Conservation (phyloP, 1,140 invertebrate species). For the Cydia fagiglandana region DNA sequence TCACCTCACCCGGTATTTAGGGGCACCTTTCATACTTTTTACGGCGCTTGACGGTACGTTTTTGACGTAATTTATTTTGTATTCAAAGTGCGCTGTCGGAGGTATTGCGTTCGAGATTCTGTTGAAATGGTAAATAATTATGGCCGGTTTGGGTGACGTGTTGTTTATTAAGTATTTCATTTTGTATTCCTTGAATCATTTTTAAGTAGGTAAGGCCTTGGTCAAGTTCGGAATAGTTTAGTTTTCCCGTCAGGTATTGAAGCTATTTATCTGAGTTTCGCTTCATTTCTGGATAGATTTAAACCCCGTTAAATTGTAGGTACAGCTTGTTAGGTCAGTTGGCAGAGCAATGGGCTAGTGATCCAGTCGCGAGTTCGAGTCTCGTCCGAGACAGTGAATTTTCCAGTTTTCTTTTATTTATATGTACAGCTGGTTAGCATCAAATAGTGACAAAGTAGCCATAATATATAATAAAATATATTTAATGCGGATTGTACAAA, state of each 20-base stretch:
- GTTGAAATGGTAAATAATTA: constrained; percentile 19
- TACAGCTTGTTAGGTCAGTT: too few relatives aligned
- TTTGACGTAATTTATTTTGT: constrained; percentile 73
- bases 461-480: too few relatives aligned
- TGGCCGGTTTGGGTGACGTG: constrained; percentile 12
- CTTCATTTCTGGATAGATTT: too few relatives aligned
- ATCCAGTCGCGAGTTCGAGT: too few relatives aligned
- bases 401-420: too few relatives aligned
- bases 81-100: constrained; percentile 51
- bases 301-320: too few relatives aligned
- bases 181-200: background rate
- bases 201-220: background rate
- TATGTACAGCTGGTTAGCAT: too few relatives aligned
- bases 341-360: too few relatives aligned
- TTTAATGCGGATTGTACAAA: too few relatives aligned
- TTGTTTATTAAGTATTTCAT: background rate
- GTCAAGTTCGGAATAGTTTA: background rate
- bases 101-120: constrained; percentile 17
- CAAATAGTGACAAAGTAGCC: too few relatives aligned
- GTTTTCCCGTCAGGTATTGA: background rate
- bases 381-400: too few relatives aligned
- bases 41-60: constrained; percentile 66
- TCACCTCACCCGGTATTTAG: constrained; percentile 76
- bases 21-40: constrained; percentile 77
- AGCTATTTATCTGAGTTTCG: too few relatives aligned